Percentiles rank a stretch among this genome's conserved stretches.
phyloP scores from a whole-genome alignment of 2,797 vertebrate genomes.

The Hoplostethus mediterraneus region DNA sequence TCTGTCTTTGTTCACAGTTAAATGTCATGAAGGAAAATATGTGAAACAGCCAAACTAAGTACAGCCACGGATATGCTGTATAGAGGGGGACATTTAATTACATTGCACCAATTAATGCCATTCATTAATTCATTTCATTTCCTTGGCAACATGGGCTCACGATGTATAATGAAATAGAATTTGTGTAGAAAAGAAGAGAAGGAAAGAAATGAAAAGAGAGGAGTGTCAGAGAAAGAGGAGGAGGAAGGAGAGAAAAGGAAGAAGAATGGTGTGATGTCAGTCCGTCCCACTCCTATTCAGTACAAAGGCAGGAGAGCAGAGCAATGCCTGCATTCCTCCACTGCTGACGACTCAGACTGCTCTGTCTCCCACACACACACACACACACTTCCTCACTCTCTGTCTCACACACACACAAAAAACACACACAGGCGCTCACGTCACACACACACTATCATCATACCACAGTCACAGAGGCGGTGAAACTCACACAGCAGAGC shows the following conservation, averaged over 20 bases:
- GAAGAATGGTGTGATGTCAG: conserved; percentile 71
- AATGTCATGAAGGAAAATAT: conserved; percentile 26
- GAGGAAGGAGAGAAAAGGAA: conserved; percentile 34
- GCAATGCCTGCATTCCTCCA: conserved; percentile 66
- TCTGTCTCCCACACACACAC: conserved; percentile 40
- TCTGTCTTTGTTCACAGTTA: conserved; percentile 30
- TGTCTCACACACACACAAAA: too few species aligned
- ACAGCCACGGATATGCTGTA: not conserved
- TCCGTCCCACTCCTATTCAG: conserved; percentile 65
- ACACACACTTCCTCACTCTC: not conserved
- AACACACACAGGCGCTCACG: conserved; percentile 28
- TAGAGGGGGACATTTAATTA: not conserved
- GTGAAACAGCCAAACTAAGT: not conserved
- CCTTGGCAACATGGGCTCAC: not conserved
- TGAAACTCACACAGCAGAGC: conserved; percentile 42
- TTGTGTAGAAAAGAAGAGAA: not conserved
- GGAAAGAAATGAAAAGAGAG: not conserved
- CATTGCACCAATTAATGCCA: not conserved
- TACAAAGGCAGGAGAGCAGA: conserved; percentile 72
- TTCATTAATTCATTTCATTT: not conserved
- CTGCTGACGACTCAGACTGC: conserved; percentile 57
- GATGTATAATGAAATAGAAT: too few species aligned
- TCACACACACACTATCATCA: conserved; percentile 47
- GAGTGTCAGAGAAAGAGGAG: conserved; percentile 10
- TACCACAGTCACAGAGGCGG: conserved; percentile 27